Percentiles rank a stretch among this genome's conserved stretches.
These are phyloP conservation scores for Crossaster papposus DNA, from an alignment of 53 echinoderm and acorn worm genomes.

Conservation along the genomic window DNA sequence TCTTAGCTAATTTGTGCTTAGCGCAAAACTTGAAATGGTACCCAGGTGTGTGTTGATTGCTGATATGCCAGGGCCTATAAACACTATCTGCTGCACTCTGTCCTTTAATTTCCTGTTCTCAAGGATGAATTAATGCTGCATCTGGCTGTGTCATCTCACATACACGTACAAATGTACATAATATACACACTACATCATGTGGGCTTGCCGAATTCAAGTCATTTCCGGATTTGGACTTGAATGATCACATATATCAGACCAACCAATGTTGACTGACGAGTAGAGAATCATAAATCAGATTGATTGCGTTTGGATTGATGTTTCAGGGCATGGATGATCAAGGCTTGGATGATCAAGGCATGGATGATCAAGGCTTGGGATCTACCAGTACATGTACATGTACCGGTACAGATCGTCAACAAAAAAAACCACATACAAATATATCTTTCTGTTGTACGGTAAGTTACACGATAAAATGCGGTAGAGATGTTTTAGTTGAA, in stretches of 20 bases:
- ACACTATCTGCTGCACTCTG: neutral
- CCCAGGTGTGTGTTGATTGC: constrained; percentile 16
- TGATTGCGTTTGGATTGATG: too few relatives aligned
- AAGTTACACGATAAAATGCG: too few relatives aligned
- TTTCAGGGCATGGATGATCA: too few relatives aligned
- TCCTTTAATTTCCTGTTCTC: constrained; percentile 32
- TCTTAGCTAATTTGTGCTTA: neutral
- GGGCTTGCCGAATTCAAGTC: neutral
- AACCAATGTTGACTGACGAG: neutral
- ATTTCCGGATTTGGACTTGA: neutral
- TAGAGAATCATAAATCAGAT: too few relatives aligned
- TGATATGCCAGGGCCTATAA: constrained; percentile 1
- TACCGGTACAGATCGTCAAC: too few relatives aligned
- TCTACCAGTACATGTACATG: too few relatives aligned
- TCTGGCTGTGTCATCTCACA: neutral
- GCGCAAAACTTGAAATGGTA: neutral
- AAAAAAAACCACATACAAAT: too few relatives aligned
- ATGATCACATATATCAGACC: too few relatives aligned
- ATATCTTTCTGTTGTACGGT: too few relatives aligned
- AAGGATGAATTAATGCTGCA: constrained; percentile 28
- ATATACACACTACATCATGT: neutral
- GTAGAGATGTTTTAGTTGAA: too few relatives aligned
- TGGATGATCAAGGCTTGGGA: too few relatives aligned
- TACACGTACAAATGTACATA: neutral
- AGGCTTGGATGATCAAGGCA: too few relatives aligned